Base-by-base conservation (phyloP, 2,113 vertebrate genomes). In the Chaenogobius annularis region DNA sequence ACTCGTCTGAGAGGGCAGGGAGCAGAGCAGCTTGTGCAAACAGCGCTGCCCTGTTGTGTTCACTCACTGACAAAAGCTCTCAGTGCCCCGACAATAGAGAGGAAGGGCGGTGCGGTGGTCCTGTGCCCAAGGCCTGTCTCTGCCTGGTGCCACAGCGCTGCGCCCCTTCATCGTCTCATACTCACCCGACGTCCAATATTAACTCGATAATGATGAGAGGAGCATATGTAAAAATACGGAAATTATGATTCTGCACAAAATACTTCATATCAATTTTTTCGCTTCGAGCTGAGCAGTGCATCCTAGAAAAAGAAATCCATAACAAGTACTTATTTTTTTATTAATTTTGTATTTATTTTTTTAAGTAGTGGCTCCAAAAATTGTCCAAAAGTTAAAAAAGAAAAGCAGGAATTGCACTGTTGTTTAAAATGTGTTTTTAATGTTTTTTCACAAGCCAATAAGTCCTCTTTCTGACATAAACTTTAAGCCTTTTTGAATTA, bases 1-100 rank as follows among this genome's bases (percentile, higher is more conserved):
- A 72, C 78, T 78, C 59, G 74, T 68, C 80, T 66, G 76, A 80
- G 55, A 74, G 81, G 82, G 76, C 81, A 78, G 50, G 67, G 80
- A 79, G 83, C 76, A 68, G 15, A 52, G 70, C 72, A 73, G 76
- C 77, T 78, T 87, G 80, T 90, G 76, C 75, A 89, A 91, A 93
- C 90, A 90, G 70, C 70, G 55, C 85, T 91, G 80, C 66, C 84
- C 81, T 83, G 85, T 90, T 92, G 81, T 80, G 72, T 85, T 82
- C 79, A 79, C 74, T 82, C 79, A 78, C 74, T 82, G 79, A 92
- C 91, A 93, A 90, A 92, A 89, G 77, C 76, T 81, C 80, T 88
- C 83, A 92, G 88, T 91, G 87, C 77, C 73, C 68, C 76, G 70
- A 92, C 91, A 92, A 86, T 90, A 74, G 82, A 71, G 15, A 43